phyloP scores from a whole-genome alignment of 2,888 invertebrate species.

The Synanthedon andrenaeformis region DNA sequence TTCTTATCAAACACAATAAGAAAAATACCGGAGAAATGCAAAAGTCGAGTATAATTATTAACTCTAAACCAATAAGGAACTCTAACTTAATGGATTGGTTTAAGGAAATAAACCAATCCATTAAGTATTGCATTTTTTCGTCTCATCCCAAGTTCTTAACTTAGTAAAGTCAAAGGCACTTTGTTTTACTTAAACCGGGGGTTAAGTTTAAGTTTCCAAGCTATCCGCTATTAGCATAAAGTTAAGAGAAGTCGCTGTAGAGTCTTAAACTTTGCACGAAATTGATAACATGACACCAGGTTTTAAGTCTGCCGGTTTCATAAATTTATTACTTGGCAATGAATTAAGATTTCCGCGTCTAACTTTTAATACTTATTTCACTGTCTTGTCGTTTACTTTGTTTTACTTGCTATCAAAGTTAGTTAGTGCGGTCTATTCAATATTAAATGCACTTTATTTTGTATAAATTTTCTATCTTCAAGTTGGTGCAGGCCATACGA shows the following conservation, averaged over 20 bases:
- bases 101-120: conserved; percentile 18
- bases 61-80: too few species aligned
- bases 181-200: conserved; percentile 53
- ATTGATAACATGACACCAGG: conserved; percentile 25
- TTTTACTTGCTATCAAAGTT: background rate
- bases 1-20: too few species aligned
- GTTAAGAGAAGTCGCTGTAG: conserved; percentile 39
- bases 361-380: background rate
- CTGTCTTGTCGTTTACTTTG: background rate
- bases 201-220: conserved; percentile 42
- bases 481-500: too few species aligned
- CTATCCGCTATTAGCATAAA: conserved; percentile 62
- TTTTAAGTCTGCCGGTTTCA: conserved; percentile 38
- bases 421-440: too few species aligned
- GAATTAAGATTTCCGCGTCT: background rate
- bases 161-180: conserved; percentile 33
- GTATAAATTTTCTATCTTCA: too few species aligned
- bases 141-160: conserved; percentile 27
- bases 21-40: too few species aligned
- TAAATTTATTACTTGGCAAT: conserved; percentile 26
- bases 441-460: too few species aligned
- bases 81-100: too few species aligned
- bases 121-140: conserved; percentile 34
- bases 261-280: conserved; percentile 20
- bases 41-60: too few species aligned